Evolutionary conservation across 2,113 vertebrate species (phyloP).

Genomic region (Spermophilus dauricus): DNA sequence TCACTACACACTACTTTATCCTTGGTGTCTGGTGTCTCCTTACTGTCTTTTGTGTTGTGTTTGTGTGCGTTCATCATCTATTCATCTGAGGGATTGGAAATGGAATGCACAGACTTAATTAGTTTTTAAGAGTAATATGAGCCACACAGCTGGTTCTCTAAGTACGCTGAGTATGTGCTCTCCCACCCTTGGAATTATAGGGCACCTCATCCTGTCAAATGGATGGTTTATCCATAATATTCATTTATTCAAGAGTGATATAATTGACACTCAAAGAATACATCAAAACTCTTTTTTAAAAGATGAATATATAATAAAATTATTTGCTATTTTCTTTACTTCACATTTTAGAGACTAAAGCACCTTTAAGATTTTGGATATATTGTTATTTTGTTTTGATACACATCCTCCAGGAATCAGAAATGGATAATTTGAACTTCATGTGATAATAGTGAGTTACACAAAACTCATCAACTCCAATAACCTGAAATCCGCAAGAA

Average conservation of each 20-base stretch:
- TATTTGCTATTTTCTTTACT: slow-evolving; percentile 22
- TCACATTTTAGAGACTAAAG: slow-evolving; percentile 7
- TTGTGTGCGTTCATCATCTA: background rate
- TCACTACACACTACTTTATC: background rate
- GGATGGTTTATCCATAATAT: background rate
- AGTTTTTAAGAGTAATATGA: slow-evolving; percentile 49
- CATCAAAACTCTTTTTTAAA: background rate
- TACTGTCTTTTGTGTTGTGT: background rate
- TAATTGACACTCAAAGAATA: slow-evolving; percentile 30
- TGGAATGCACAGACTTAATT: slow-evolving; percentile 29
- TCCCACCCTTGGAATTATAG: background rate
- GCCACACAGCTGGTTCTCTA: slow-evolving; percentile 49
- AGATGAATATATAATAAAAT: slow-evolving; percentile 28
- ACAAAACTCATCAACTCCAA: background rate
- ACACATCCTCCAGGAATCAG: background rate
- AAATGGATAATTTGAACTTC: background rate
- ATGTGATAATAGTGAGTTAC: background rate
- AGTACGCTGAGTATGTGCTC: background rate
- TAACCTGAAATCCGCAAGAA: background rate
- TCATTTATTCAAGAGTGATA: background rate
- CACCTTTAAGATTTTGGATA: background rate
- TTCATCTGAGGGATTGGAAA: background rate
- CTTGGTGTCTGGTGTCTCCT: slow-evolving; percentile 9
- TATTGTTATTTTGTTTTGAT: background rate
- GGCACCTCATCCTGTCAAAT: background rate